phyloP scores from a whole-genome alignment of 2,797 vertebrate species.

The Carduelis carduelis region DNA sequence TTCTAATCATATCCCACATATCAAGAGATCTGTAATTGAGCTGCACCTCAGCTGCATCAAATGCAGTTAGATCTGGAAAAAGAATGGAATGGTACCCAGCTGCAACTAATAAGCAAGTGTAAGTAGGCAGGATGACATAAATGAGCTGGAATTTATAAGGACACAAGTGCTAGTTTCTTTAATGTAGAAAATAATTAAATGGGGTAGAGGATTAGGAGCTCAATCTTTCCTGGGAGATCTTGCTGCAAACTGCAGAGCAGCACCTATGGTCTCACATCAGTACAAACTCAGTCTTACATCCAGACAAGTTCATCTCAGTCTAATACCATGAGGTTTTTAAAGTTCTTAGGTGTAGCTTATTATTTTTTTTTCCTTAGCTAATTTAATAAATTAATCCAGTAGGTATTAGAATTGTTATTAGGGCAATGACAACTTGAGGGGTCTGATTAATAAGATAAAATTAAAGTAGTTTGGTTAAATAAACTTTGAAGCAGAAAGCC shows the following conservation, averaged over 20 bases:
- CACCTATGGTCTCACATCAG: background rate
- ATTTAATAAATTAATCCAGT: slow-evolving; percentile 1
- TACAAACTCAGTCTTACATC: background rate
- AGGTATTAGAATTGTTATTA: background rate
- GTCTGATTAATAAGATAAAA: slow-evolving; percentile 45
- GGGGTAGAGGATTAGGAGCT: background rate
- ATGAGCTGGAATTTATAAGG: background rate
- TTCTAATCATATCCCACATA: background rate
- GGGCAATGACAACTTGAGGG: background rate
- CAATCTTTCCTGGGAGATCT: background rate
- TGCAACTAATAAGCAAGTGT: background rate
- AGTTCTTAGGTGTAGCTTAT: background rate
- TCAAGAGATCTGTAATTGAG: background rate
- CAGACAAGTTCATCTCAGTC: background rate
- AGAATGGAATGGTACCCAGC: background rate
- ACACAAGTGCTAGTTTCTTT: background rate
- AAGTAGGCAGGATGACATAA: background rate
- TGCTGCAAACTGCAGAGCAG: background rate
- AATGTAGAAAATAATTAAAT: background rate
- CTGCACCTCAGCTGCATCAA: background rate
- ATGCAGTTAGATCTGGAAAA: background rate
- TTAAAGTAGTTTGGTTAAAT: slow-evolving; percentile 45
- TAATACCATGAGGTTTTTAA: background rate
- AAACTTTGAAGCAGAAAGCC: slow-evolving; percentile 50
- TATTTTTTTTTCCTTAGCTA: slow-evolving; percentile 24